Conservation (phyloP, 2,113 vertebrate genomes). For the Tragelaphus buxtoni region DNA sequence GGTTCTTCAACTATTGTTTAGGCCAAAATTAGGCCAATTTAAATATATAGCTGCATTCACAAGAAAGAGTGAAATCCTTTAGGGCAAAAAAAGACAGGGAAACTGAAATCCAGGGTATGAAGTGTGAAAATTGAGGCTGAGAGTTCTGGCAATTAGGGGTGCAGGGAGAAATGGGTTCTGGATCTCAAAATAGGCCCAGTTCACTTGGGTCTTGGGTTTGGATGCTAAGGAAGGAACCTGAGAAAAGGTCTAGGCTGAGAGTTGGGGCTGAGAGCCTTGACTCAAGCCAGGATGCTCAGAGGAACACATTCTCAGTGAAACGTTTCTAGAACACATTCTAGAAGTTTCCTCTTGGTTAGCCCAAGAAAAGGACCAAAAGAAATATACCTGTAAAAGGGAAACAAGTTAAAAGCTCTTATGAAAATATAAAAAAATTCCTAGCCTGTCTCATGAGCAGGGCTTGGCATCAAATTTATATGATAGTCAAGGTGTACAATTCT, state of each 20-base stretch:
- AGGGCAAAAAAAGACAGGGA: neutral
- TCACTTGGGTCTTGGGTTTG: neutral
- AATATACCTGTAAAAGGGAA: neutral
- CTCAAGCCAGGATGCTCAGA: neutral
- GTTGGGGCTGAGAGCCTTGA: neutral
- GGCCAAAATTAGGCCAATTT: neutral
- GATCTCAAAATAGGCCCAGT: neutral
- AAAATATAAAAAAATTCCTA: neutral
- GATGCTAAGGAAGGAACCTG: neutral
- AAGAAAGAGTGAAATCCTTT: neutral
- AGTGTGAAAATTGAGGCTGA: neutral
- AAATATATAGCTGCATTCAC: neutral
- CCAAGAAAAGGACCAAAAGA: neutral
- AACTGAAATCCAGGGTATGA: neutral
- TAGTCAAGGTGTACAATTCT: neutral
- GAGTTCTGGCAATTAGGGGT: neutral
- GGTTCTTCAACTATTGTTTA: neutral
- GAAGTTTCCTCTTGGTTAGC: neutral
- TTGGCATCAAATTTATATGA: neutral
- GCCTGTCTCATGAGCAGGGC: neutral
- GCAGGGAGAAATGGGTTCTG: neutral
- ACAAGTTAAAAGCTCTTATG: neutral
- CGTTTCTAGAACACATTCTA: neutral
- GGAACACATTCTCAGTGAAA: neutral
- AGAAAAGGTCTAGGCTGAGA: neutral